Base-by-base conservation (phyloP, 2,113 vertebrate genomes). In the Petaurus breviceps region DNA sequence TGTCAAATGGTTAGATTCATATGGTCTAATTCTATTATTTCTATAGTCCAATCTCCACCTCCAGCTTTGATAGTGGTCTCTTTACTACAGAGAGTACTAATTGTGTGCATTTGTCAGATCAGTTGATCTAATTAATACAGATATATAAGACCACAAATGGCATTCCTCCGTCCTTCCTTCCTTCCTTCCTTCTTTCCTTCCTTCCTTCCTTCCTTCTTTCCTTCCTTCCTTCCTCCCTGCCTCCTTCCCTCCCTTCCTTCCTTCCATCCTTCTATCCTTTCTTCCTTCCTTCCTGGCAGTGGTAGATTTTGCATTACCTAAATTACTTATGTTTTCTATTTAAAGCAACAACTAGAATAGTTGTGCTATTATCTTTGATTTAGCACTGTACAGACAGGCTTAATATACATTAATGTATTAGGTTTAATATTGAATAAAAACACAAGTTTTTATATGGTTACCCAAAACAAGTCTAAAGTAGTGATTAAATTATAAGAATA, bases 31-130 rank as follows among this genome's bases (percentile, higher is more conserved):
- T 0, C 0, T 23, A 68, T 26, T 9, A 43, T 3, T 11, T 77
- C 5, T 77, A 77, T 77, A 16, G 37, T 77, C 14, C 14, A 77
- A 19, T 11, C 14, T 24, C 49, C 24, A 12, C 0, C 25, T 8
- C 10, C 6, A 46, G 25, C n/a, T n/a, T 31, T 14, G 2, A 0
- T 0, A 11, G 4, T 14, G 0, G 90, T 2, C 3, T 24, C 28
- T 31, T 52, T 43, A 37, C 1, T 16, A 28, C 0, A 54, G 0
- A 49, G 37, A 55, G 43, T 2, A 43, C 26, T 11, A 46, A 54
- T 51, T 12, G 22, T 0, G 8, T 6, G 22, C 12, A 26, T 1
- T 23, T 51, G 25, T 89, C 2, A 0, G 11, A 25, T 37, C 52
- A 24, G 57, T 49, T 12, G 46, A 24, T 31, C 8, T 2, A 25